Conservation (phyloP, 2,888 invertebrate genomes). For the Bursaphelenchus okinawaensis region DNA sequence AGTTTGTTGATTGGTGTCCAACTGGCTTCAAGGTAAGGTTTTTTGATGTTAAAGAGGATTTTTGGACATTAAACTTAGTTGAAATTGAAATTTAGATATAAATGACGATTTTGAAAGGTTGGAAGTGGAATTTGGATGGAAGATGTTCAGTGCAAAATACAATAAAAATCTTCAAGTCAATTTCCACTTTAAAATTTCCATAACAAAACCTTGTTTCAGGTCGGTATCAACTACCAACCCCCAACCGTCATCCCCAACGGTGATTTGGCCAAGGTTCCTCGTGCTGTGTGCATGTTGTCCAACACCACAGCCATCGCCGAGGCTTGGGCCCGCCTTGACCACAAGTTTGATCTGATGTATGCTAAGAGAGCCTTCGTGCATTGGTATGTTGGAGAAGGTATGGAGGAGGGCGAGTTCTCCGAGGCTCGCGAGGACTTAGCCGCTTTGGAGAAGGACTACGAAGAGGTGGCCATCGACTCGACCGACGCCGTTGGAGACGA, state of each 20-base stretch:
- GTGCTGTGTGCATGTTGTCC: slow-evolving; percentile 78
- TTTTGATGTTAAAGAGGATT: not conserved
- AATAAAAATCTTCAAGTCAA: slow-evolving; percentile 61
- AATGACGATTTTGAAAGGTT: not conserved
- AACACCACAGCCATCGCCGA: slow-evolving; percentile 85
- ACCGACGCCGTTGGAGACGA: slow-evolving; percentile 21
- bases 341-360: slow-evolving; percentile 67
- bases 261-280: slow-evolving; percentile 67
- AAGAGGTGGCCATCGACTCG: slow-evolving; percentile 23
- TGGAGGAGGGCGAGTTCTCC: slow-evolving; percentile 25
- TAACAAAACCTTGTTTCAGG: slow-evolving; percentile 69
- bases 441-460: slow-evolving; percentile 22
- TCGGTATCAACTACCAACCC: slow-evolving; percentile 65
- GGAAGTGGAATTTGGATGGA: not conserved
- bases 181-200: slow-evolving; percentile 46
- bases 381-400: slow-evolving; percentile 25
- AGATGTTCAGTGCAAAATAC: too few species aligned
- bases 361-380: slow-evolving; percentile 22
- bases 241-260: slow-evolving; percentile 83
- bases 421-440: slow-evolving; percentile 34
- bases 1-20: slow-evolving; percentile 76
- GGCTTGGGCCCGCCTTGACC: slow-evolving; percentile 74
- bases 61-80: not conserved
- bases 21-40: slow-evolving; percentile 81
- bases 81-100: not conserved